Percentiles rank a stretch among this genome's conserved stretches.
These are phyloP conservation scores for Falco berigora DNA, from an alignment of 2,797 vertebrate species.

Conservation along the genomic window DNA sequence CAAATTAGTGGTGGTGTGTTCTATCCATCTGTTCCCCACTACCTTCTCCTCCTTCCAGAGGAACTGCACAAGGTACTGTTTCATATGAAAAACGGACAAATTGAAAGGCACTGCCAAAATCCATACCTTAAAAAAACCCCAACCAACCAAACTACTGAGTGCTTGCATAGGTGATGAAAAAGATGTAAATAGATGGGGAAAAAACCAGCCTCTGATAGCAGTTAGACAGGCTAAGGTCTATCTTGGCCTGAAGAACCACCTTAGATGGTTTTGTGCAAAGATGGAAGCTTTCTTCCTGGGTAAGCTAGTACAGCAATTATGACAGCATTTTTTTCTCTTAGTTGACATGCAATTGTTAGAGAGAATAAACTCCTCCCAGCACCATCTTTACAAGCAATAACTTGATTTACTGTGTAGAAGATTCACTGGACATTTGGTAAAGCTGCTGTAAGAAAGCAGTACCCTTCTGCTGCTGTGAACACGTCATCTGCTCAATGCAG, in stretches of 20 bases:
- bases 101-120: background rate
- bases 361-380: background rate
- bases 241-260: background rate
- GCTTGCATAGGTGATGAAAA: background rate
- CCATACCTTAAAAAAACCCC: background rate
- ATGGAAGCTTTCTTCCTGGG: background rate
- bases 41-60: background rate
- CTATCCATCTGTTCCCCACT: background rate
- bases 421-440: conserved; percentile 37
- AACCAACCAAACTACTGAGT: background rate
- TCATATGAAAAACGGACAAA: background rate
- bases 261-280: background rate
- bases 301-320: background rate
- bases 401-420: background rate
- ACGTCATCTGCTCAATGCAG: background rate
- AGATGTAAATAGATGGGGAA: background rate
- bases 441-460: background rate
- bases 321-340: conserved; percentile 2
- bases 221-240: background rate
- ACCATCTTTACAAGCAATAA: background rate
- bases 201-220: background rate
- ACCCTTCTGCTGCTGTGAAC: background rate
- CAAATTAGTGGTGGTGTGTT: background rate
- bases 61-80: background rate
- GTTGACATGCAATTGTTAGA: background rate